phyloP scores from a whole-genome alignment of 2,888 invertebrate genomes.

The Amphipyra berbera region DNA sequence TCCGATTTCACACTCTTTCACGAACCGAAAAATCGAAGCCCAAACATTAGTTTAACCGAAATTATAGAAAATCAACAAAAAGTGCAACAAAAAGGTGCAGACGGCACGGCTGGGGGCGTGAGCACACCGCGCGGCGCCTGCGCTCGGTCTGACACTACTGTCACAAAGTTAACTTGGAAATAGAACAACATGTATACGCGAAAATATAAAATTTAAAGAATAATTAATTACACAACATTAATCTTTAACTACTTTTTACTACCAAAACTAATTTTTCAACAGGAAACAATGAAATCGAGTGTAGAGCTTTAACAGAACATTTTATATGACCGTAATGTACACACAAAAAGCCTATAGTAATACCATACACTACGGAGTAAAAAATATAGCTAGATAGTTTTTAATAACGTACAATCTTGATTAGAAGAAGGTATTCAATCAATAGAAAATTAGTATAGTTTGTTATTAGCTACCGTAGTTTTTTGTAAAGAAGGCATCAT shows the following conservation, averaged over 20 bases:
- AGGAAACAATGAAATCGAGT: slow-evolving; percentile 2
- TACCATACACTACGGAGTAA: neutral
- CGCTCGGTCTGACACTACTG: slow-evolving; percentile 36
- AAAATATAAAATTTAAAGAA: neutral
- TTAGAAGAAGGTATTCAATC: slow-evolving; percentile 73
- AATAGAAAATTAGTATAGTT: slow-evolving; percentile 77
- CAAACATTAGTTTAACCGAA: slow-evolving; percentile 89
- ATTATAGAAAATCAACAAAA: slow-evolving; percentile 88
- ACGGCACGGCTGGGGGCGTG: slow-evolving; percentile 67
- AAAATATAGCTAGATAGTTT: slow-evolving; percentile 14
- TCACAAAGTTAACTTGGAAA: slow-evolving; percentile 11
- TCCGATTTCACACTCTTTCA: slow-evolving; percentile 89
- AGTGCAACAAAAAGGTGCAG: slow-evolving; percentile 78
- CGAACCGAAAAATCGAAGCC: slow-evolving; percentile 89
- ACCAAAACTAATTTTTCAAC: slow-evolving; percentile 2
- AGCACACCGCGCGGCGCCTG: slow-evolving; percentile 70
- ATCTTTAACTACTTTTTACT: neutral
- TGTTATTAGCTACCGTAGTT: slow-evolving; percentile 82
- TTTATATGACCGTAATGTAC: neutral
- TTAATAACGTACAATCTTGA: slow-evolving; percentile 57
- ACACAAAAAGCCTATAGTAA: slow-evolving; percentile 2
- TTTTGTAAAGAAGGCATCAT: slow-evolving; percentile 65
- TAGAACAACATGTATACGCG: neutral
- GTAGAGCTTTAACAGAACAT: neutral
- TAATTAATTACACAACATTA: too few species aligned